A percentile compares a stretch with the other conserved stretches of the same genome.
These are phyloP conservation scores for Microcebus jonahi DNA, from an alignment of 2,113 vertebrate species.

Conservation along the genomic window DNA sequence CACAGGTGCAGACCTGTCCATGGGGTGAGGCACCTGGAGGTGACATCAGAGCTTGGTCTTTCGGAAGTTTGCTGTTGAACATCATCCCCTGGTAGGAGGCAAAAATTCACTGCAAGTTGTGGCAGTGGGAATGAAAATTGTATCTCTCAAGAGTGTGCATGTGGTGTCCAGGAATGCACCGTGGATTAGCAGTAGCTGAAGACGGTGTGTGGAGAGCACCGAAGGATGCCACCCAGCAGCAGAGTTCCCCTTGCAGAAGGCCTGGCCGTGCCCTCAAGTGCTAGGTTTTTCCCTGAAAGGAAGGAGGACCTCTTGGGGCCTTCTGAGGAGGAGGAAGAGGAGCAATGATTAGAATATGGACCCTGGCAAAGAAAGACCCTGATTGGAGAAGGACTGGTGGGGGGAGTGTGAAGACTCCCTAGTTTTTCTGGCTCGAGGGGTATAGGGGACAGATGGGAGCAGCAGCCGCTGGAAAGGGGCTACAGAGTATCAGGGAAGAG, in stretches of 20 bases:
- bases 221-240: background rate
- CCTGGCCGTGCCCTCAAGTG: too few relatives aligned
- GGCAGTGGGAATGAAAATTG: background rate
- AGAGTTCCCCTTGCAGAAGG: background rate
- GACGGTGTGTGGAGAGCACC: too few relatives aligned
- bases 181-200: background rate
- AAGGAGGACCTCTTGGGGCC: background rate
- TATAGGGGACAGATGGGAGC: background rate
- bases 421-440: background rate
- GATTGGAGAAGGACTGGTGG: background rate
- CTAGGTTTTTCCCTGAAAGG: background rate
- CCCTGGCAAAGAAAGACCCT: background rate
- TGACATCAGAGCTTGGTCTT: background rate
- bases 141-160: background rate
- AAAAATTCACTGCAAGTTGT: background rate
- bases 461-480: background rate
- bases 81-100: background rate
- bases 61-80: background rate
- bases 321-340: background rate
- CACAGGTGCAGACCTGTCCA: background rate
- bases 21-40: background rate
- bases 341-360: background rate
- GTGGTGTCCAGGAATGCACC: background rate
- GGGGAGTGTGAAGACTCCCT: background rate
- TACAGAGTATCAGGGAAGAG: too few relatives aligned